A percentile compares a stretch with the other conserved stretches of the same genome.
Evolutionary conservation across 2,888 invertebrate species (phyloP).

Genomic region (Oligia latruncula): DNA sequence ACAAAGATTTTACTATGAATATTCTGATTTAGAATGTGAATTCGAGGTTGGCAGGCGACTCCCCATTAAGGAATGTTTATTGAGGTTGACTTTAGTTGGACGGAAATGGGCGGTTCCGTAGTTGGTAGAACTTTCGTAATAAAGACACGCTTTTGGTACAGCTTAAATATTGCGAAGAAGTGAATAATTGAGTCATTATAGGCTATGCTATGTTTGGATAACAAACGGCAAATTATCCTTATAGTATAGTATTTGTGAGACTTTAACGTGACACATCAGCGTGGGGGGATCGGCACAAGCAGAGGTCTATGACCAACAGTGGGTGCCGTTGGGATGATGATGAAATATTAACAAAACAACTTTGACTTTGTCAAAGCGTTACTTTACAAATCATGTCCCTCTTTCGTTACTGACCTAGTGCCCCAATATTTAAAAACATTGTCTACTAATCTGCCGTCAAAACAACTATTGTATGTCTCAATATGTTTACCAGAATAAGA

Average conservation of each 20-base stretch:
- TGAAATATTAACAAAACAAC: not conserved
- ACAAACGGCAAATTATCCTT: not conserved
- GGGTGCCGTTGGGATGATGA: not conserved
- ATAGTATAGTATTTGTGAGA: too few relatives aligned
- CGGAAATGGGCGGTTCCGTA: slow-evolving; percentile 20
- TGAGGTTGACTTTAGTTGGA: not conserved
- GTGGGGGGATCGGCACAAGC: not conserved
- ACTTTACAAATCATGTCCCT: not conserved
- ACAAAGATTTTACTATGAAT: slow-evolving; percentile 31
- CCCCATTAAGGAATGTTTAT: slow-evolving; percentile 17
- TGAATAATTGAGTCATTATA: not conserved
- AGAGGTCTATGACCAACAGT: not conserved
- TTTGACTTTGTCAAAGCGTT: not conserved
- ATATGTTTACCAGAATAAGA: not conserved
- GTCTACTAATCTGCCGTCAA: too few relatives aligned
- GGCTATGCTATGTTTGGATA: not conserved
- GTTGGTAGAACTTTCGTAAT: not conserved
- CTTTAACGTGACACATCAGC: not conserved
- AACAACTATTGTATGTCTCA: not conserved
- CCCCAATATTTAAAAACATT: too few relatives aligned
- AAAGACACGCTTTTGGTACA: not conserved
- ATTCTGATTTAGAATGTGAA: slow-evolving; percentile 30
- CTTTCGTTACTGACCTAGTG: not conserved
- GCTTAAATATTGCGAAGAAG: not conserved
- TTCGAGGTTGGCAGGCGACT: slow-evolving; percentile 9